Evolutionary conservation across 2,797 vertebrate genomes (phyloP).

Genomic region (Coendou prehensilis): DNA sequence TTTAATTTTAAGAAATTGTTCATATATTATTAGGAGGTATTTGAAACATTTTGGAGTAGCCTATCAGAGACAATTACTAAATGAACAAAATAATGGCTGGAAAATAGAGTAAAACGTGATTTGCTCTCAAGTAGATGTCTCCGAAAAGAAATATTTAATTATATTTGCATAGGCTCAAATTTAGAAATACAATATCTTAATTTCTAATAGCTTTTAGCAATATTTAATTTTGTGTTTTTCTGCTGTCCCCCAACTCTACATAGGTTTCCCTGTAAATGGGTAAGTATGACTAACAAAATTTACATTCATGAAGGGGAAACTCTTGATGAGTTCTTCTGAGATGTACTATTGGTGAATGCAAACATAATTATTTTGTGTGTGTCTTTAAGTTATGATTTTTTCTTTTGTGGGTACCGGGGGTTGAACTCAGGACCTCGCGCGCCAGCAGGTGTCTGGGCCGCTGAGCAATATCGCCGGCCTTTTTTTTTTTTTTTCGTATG

Average conservation of each 20-base stretch:
- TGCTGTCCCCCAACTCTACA: not conserved
- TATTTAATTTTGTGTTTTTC: not conserved
- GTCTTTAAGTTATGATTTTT: not conserved
- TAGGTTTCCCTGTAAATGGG: not conserved
- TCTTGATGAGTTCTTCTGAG: not conserved
- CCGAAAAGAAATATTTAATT: not conserved
- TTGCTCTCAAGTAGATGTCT: not conserved
- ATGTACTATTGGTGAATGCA: not conserved
- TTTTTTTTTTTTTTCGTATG: too few relatives aligned
- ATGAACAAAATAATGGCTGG: not conserved
- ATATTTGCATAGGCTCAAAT: not conserved
- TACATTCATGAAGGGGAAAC: not conserved
- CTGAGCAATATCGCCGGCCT: too few relatives aligned
- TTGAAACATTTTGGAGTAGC: not conserved
- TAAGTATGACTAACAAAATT: not conserved
- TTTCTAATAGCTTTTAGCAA: not conserved
- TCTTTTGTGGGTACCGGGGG: too few relatives aligned
- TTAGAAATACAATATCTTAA: not conserved
- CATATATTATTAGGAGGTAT: not conserved
- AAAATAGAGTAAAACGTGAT: not conserved
- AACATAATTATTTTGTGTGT: conserved; percentile 5
- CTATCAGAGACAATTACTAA: not conserved
- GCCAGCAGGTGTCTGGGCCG: too few relatives aligned
- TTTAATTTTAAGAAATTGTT: conserved; percentile 14
- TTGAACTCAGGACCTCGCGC: too few relatives aligned